phyloP scores from a whole-genome alignment of 2,113 vertebrate genomes.

The Vanacampus margaritifer region DNA sequence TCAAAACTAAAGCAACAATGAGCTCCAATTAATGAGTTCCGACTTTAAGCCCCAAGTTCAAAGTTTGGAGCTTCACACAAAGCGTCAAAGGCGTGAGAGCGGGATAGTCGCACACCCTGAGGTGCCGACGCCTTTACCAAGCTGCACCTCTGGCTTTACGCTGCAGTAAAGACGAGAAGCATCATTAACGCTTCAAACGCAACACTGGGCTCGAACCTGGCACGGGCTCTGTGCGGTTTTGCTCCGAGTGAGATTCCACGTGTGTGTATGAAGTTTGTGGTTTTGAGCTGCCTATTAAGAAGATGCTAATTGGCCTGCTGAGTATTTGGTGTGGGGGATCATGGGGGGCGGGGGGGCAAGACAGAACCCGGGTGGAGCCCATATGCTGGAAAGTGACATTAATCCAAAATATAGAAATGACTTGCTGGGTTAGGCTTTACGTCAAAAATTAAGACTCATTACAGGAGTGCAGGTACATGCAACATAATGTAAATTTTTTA shows the following conservation, averaged over 20 bases:
- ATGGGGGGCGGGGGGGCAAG: conserved; percentile 31
- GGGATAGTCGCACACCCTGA: conserved; percentile 31
- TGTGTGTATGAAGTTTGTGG: conserved; percentile 46
- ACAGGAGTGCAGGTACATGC: neutral
- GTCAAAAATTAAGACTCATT: neutral
- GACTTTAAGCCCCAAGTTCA: conserved; percentile 57
- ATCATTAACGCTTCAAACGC: conserved; percentile 72
- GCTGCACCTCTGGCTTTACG: conserved; percentile 66
- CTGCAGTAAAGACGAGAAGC: conserved; percentile 59
- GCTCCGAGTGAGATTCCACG: conserved; percentile 22
- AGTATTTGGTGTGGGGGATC: conserved; percentile 45
- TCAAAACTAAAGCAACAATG: conserved; percentile 43
- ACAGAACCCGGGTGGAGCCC: conserved; percentile 35
- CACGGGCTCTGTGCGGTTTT: conserved; percentile 48
- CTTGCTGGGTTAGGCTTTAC: too few species aligned
- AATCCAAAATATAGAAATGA: neutral
- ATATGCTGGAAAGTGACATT: conserved; percentile 2
- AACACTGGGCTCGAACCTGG: conserved; percentile 36
- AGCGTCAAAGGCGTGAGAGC: conserved; percentile 46
- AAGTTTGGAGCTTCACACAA: conserved; percentile 56
- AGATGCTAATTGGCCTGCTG: conserved; percentile 71
- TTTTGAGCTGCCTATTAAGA: conserved; percentile 66
- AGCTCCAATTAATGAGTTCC: conserved; percentile 56
- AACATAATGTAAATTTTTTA: neutral
- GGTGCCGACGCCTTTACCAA: conserved; percentile 64